Evolutionary conservation across 1,140 invertebrate species (phyloP), one percentile per base, ranked within the genome.

Genomic region (Drosophila elegans): DNA sequence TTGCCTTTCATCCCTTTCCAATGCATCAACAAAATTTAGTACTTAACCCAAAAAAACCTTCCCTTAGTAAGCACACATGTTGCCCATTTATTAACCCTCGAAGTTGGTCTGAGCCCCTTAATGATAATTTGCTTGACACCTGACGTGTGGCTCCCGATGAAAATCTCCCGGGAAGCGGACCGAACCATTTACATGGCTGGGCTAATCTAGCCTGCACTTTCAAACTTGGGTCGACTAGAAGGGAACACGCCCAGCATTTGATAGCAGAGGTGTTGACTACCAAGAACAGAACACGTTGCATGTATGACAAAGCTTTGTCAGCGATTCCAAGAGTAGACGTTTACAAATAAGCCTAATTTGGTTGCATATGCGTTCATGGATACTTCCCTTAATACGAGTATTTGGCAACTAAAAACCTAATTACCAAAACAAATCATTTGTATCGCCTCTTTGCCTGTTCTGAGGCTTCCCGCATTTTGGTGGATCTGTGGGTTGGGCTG

Each of bases 391-490:
- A 16, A 44, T 38, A 45, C 21, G 25, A 80, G 80, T 74, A 61
- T 88, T 88, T 59, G 71, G 75, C 79, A 86, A 83, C 83, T 83
- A 79, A 89, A 79, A 86, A 76, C 83, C 64, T 88, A 88, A 86
- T 86, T 88, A 88, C 79, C 74, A 68, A 78, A 71, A 74, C 74
- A 67, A 81, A 75, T 77, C 80, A 55, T 75, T 74, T 77, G 63
- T 61, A 59, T 56, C 12, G 53, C 36, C 21, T 44, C 62, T 42
- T 13, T 13, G 45, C 56, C 21, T 4, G 10, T 12, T 9, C 36
- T 48, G 75, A 78, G 57, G 63, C 53, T 53, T 85, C 83, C 83
- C 83, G 84, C 83, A 88, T 88, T 86, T 83, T 77, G 77, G 73
- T 84, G 61, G 77, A 82, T 71, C 73, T 67, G 67, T 61, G 74